Conservation (phyloP, 1,140 invertebrate species). For the Coptotermes formosanus region DNA sequence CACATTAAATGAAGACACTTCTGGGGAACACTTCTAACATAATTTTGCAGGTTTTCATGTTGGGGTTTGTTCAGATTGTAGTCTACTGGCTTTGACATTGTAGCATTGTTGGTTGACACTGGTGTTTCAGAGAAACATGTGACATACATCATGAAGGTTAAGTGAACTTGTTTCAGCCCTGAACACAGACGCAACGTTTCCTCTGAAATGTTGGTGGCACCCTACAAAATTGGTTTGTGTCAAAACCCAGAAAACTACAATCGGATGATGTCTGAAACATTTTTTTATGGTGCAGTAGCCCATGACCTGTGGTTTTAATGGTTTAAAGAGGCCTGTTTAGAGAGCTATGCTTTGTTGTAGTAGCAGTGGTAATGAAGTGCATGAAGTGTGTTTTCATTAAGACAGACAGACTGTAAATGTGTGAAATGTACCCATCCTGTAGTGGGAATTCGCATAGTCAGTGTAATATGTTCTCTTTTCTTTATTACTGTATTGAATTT, state of each 20-base stretch:
- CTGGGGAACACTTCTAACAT: background rate
- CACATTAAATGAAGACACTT: background rate
- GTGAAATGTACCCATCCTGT: background rate
- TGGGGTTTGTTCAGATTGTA: too few relatives aligned
- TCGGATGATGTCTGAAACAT: too few relatives aligned
- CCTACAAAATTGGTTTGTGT: too few relatives aligned
- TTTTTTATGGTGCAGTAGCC: background rate
- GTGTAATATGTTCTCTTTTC: background rate
- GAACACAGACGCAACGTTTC: too few relatives aligned
- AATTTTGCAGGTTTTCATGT: too few relatives aligned
- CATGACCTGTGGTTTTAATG: background rate
- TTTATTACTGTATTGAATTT: background rate
- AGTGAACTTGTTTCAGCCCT: too few relatives aligned
- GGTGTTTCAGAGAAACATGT: too few relatives aligned
- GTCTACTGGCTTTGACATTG: too few relatives aligned
- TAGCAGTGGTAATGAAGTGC: slow-evolving; percentile 4
- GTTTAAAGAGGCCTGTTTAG: background rate
- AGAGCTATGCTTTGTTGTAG: background rate
- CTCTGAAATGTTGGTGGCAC: too few relatives aligned
- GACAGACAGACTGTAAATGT: background rate
- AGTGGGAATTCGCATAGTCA: background rate
- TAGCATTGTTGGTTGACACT: too few relatives aligned
- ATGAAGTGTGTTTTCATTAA: background rate
- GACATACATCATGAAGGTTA: too few relatives aligned
- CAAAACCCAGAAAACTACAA: too few relatives aligned